phyloP scores from a whole-genome alignment of 2,888 invertebrate genomes.

The Eupelmus urozonus region DNA sequence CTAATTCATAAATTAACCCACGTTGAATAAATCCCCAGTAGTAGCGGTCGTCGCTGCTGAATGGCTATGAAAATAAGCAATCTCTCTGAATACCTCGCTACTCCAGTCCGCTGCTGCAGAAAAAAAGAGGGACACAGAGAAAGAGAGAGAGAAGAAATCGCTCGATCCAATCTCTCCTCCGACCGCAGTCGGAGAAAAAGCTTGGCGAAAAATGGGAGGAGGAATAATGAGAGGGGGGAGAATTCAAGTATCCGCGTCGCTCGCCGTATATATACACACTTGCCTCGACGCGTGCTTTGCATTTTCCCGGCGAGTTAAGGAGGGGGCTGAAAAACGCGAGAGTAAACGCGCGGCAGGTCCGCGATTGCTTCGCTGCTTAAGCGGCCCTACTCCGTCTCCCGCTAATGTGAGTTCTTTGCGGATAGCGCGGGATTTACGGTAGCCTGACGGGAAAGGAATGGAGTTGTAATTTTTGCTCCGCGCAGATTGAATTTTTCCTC shows the following conservation, averaged over 20 bases:
- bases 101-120: background rate
- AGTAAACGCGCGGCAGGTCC: background rate
- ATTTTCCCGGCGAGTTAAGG: background rate
- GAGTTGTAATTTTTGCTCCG: no score
- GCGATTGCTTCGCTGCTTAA: background rate
- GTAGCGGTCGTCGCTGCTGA: background rate
- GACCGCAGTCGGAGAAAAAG: no score
- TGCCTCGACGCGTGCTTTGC: background rate
- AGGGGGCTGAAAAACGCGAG: background rate
- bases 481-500: no score
- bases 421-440: no score
- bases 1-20: constrained; percentile 32
- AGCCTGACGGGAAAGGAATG: no score
- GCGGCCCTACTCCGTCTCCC: no score
- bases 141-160: background rate
- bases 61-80: constrained; percentile 35
- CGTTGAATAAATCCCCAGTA: background rate
- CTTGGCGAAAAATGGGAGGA: no score
- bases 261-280: background rate
- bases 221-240: background rate
- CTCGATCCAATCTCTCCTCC: background rate
- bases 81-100: constrained; percentile 11
- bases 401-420: no score
- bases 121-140: no score
- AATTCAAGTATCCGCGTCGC: background rate